Base-by-base conservation (phyloP, 2,113 vertebrate species). In the Paramormyrops kingsleyae region DNA sequence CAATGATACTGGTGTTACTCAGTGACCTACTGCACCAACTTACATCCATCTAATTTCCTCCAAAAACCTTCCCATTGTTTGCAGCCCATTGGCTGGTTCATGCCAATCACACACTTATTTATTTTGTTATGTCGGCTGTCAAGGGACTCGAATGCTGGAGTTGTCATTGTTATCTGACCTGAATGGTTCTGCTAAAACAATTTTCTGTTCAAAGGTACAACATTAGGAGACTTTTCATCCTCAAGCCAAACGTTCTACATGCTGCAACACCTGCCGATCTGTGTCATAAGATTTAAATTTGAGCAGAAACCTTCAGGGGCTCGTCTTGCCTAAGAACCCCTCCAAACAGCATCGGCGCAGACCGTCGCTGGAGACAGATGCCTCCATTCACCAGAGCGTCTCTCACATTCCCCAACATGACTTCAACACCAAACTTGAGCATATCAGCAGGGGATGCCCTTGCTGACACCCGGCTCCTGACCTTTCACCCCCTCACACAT, bases 341-440 rank as follows among this genome's bases (percentile, higher is more conserved):
- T 19, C 70, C 10, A 84, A 84, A n/a, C 21, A 47, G 7, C 19
- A 24, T 44, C 24, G 9, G 83, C 9, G 0, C 5, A 46, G 35
- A 24, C 15, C 9, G 3, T 47, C 4, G 21, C 17, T n/a, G 2
- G 19, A n/a, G 44, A 84, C 83, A 84, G 42, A 84, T 24, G 19
- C 83, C 9, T 84, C 19, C 44, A 47, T n/a, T 84, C 39, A 44
- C 19, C 24, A 46, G 44, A 24, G 7, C 21, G 3, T 84, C 39
- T 44, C 83, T 47, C 42, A 84, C 8, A 84, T 46, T 47, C 42
- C 83, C 83, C 17, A 84, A 84, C 15, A 3, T 10, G 42, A 5
- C 44, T 44, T 84, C 83, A 15, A 84, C 53, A 86, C 35, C 53
- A 89, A 86, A 89, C 19, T 47, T 89, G 77, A 84, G 17, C 89